Evolutionary conservation across 2,113 vertebrate species (phyloP).

Genomic region (Sarotherodon lohbergeri): DNA sequence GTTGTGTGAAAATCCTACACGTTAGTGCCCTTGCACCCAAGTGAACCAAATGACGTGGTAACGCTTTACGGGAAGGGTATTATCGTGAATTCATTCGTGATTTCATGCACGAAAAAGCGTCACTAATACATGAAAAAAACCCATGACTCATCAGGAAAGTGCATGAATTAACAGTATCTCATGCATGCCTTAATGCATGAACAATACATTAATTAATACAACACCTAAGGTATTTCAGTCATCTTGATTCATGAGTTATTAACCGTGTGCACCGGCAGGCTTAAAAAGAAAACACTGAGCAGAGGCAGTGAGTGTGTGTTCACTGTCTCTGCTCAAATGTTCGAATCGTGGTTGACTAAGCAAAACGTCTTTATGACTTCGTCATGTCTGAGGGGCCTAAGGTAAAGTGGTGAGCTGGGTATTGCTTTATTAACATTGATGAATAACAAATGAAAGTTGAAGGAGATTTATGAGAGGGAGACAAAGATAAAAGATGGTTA

Average conservation of each 20-base stretch:
- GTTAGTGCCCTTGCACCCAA: neutral
- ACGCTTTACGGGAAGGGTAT: neutral
- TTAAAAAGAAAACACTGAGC: neutral
- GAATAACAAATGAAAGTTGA: neutral
- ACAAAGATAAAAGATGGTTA: neutral
- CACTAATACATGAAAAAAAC: neutral
- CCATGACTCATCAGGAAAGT: neutral
- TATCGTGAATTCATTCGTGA: neutral
- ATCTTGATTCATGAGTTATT: neutral
- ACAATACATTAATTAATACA: neutral
- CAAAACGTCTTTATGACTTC: neutral
- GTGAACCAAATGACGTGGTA: neutral
- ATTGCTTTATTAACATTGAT: neutral
- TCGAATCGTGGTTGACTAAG: neutral
- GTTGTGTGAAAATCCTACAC: neutral
- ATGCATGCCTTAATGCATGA: neutral
- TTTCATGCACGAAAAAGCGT: neutral
- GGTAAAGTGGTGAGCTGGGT: neutral
- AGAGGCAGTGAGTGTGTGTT: neutral
- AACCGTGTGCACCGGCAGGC: neutral
- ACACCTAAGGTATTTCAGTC: neutral
- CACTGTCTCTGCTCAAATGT: neutral
- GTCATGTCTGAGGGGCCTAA: neutral
- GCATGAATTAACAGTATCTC: neutral
- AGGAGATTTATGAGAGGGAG: neutral